A percentile compares a stretch with the other conserved stretches of the same genome.
Conservation (phyloP, 2,113 vertebrate genomes). For the Aspiorhynchus laticeps region DNA sequence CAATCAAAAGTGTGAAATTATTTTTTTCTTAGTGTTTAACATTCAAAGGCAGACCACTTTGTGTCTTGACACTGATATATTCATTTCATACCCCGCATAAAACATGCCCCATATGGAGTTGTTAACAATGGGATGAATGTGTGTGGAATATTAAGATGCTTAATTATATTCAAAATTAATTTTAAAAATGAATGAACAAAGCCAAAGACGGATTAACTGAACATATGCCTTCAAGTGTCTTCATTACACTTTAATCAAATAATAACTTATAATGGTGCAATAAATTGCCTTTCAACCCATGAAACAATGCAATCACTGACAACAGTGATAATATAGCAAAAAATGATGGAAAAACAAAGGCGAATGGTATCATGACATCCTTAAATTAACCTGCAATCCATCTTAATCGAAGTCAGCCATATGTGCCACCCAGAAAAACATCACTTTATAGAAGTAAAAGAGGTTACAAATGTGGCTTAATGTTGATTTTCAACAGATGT, state of each 20-base stretch:
- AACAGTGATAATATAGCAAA: background rate
- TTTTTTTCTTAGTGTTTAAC: background rate
- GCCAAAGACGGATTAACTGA: conserved; percentile 13
- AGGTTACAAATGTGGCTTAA: background rate
- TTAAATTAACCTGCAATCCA: background rate
- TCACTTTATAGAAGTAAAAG: background rate
- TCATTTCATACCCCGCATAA: background rate
- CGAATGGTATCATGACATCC: background rate
- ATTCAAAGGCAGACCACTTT: conserved; percentile 12
- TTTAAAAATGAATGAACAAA: conserved; percentile 10
- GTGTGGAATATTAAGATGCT: background rate
- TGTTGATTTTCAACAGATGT: background rate
- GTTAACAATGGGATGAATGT: conserved; percentile 5
- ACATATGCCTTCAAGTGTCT: conserved; percentile 7
- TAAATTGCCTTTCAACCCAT: background rate
- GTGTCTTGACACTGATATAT: conserved; percentile 9
- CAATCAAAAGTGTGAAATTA: background rate
- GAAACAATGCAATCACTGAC: background rate
- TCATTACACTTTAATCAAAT: conserved; percentile 8
- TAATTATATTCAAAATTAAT: background rate
- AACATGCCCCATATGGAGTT: background rate
- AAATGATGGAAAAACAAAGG: background rate
- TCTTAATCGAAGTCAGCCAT: background rate
- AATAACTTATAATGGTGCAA: background rate
- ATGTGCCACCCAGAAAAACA: background rate